Conservation (phyloP, 2,797 vertebrate genomes). For the Acrossocheilus fasciatus region DNA sequence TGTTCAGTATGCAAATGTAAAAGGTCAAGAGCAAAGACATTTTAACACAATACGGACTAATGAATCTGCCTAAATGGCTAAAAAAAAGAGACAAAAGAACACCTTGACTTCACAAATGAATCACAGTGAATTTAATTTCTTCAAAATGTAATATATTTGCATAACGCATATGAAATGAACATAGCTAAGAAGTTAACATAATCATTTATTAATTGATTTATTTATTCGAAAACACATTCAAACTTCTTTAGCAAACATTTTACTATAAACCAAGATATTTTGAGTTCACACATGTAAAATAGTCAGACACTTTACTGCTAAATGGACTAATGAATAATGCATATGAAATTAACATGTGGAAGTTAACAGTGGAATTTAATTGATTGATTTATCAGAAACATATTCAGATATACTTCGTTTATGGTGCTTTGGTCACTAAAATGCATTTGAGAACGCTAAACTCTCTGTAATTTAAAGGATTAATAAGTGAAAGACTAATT, state of each 20-base stretch:
- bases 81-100: not conserved
- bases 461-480: not conserved
- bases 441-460: not conserved
- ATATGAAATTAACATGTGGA: not conserved
- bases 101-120: not conserved
- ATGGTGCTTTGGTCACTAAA: not conserved
- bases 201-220: not conserved
- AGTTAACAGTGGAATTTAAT: not conserved
- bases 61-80: not conserved
- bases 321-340: not conserved
- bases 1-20: not conserved
- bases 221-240: too few relatives aligned
- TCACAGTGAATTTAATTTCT: not conserved
- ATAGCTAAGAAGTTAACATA: not conserved
- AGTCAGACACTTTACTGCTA: too few relatives aligned
- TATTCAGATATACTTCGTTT: not conserved
- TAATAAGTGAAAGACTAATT: not conserved
- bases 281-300: too few relatives aligned
- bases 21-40: not conserved
- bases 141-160: not conserved
- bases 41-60: not conserved
- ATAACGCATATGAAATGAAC: not conserved
- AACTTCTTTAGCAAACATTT: too few relatives aligned
- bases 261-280: too few relatives aligned
- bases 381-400: not conserved